Conservation (phyloP, 2,888 invertebrate species). For the Xanthorhoe spadicearia region DNA sequence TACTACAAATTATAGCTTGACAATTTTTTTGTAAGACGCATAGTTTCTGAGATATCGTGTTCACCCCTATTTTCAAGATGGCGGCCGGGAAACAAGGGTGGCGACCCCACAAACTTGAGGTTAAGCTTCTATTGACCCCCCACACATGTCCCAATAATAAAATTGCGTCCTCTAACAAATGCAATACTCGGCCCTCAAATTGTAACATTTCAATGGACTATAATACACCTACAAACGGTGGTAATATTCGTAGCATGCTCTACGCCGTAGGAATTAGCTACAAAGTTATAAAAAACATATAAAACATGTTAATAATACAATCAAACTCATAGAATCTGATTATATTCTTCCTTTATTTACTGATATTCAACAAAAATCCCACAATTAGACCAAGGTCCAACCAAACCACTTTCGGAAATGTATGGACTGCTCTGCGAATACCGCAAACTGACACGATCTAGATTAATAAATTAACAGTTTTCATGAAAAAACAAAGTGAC, state of each 20-base stretch:
- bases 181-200: too few species aligned
- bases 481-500: constrained; percentile 8
- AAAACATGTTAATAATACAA: background rate
- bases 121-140: too few species aligned
- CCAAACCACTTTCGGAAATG: constrained; percentile 44
- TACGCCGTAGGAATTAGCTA: constrained; percentile 11
- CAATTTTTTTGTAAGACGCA: too few species aligned
- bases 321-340: background rate
- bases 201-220: too few species aligned
- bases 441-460: constrained; percentile 36
- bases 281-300: background rate
- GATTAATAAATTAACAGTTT: constrained; percentile 39
- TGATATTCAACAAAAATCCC: constrained; percentile 12
- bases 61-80: too few species aligned
- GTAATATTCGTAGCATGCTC: constrained; percentile 7
- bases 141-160: too few species aligned
- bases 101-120: too few species aligned
- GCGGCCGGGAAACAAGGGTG: too few species aligned
- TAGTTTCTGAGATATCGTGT: too few species aligned
- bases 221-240: background rate
- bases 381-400: constrained; percentile 11
- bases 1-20: too few species aligned
- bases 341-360: background rate
- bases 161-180: too few species aligned
- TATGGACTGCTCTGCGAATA: constrained; percentile 41